These are phyloP conservation scores for Pachymerium ferrugineum DNA, from an alignment of 2,888 invertebrate genomes.

Conservation along the genomic window DNA sequence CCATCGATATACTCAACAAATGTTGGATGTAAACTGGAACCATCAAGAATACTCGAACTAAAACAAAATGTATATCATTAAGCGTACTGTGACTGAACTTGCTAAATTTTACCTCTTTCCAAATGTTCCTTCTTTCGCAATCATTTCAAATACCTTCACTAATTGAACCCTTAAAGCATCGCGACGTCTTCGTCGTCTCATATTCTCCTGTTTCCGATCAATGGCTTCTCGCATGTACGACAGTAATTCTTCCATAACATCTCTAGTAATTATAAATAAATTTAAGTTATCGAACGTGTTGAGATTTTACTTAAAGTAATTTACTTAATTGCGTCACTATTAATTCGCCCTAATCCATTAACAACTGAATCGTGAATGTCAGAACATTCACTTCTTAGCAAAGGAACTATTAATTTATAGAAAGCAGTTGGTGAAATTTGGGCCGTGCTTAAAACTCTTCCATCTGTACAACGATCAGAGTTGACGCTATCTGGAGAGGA, in stretches of 20 bases:
- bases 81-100: too few relatives aligned
- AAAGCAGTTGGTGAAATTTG: constrained; percentile 72
- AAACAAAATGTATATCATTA: background rate
- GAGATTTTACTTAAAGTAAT: background rate
- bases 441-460: constrained; percentile 60
- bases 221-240: constrained; percentile 90
- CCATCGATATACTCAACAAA: constrained; percentile 95
- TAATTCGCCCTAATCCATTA: constrained; percentile 88
- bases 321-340: constrained; percentile 89
- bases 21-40: constrained; percentile 73
- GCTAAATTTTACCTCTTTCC: constrained; percentile 49
- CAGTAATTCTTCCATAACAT: constrained; percentile 91
- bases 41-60: constrained; percentile 76
- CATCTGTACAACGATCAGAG: constrained; percentile 67
- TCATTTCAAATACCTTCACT: constrained; percentile 82
- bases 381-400: constrained; percentile 83
- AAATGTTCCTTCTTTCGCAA: constrained; percentile 86
- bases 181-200: constrained; percentile 78
- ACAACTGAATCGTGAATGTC: constrained; percentile 94
- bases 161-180: constrained; percentile 89
- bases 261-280: constrained; percentile 56
- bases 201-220: constrained; percentile 95
- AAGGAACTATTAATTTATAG: constrained; percentile 86
- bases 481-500: constrained; percentile 79
- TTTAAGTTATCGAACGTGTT: background rate